phyloP scores from a whole-genome alignment of 1,140 invertebrate genomes.

The Caenorhabditis tropicalis region DNA sequence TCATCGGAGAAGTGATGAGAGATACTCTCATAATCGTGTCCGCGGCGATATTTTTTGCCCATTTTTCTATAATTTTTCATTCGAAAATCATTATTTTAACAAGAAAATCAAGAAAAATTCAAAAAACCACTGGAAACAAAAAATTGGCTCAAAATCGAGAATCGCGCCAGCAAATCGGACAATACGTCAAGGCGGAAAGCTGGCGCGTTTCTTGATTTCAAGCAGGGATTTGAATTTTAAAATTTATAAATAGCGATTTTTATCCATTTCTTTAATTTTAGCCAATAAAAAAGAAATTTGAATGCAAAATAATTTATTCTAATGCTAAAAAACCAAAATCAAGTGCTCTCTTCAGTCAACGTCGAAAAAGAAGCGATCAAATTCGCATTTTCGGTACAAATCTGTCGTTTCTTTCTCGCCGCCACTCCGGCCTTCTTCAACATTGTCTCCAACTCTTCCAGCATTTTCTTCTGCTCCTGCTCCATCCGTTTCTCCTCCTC shows the following conservation, averaged over 20 bases:
- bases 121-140: too few species aligned
- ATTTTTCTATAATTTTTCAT: not conserved
- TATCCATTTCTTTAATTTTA: too few species aligned
- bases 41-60: not conserved
- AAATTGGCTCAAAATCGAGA: not conserved
- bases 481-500: slow-evolving; percentile 16
- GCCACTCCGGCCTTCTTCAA: not conserved
- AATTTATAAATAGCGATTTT: too few species aligned
- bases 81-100: too few species aligned
- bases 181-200: not conserved
- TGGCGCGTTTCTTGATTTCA: not conserved
- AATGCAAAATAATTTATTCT: too few species aligned
- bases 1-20: not conserved
- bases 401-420: not conserved
- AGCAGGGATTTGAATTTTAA: not conserved
- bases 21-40: not conserved
- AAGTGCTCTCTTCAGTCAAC: not conserved
- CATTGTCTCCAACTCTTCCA: not conserved
- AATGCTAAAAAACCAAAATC: too few species aligned
- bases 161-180: not conserved
- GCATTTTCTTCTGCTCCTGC: slow-evolving; percentile 18
- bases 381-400: not conserved
- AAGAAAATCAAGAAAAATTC: too few species aligned
- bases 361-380: not conserved
- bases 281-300: too few species aligned